These are phyloP conservation scores for Drymonia ruficornis DNA, from an alignment of 2,888 invertebrate genomes.

Conservation along the genomic window DNA sequence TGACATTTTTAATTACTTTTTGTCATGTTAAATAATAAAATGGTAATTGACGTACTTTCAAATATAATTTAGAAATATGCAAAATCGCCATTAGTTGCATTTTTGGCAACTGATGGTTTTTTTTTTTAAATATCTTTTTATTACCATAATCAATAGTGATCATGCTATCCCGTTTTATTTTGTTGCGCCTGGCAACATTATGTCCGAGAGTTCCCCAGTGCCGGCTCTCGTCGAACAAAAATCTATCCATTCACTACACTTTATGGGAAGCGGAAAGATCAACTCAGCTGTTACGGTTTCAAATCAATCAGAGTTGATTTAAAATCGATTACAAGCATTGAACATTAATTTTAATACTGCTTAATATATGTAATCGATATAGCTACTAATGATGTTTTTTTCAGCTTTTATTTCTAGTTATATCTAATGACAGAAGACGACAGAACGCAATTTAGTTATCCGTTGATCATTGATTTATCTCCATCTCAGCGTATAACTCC, in stretches of 20 bases:
- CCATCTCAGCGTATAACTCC: conserved; percentile 22
- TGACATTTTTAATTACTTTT: no score
- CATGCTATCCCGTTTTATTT: not conserved
- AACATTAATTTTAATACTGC: conserved; percentile 18
- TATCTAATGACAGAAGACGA: not conserved
- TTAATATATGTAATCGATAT: not conserved
- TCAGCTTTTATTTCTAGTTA: not conserved
- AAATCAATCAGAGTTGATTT: conserved; percentile 23
- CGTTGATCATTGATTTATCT: conserved; percentile 28
- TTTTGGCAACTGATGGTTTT: no score
- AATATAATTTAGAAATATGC: no score
- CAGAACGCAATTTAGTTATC: conserved; percentile 5
- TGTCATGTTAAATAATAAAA: no score
- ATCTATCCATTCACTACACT: conserved; percentile 34
- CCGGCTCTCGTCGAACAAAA: not conserved
- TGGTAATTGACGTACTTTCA: no score
- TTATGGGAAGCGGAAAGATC: conserved; percentile 42
- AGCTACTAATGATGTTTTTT: not conserved
- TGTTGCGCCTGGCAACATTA: not conserved
- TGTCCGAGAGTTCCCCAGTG: not conserved
- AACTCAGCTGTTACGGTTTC: conserved; percentile 37
- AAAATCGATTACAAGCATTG: conserved; percentile 31
- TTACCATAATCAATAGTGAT: no score
- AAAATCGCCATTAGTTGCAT: no score
- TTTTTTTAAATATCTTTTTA: no score